Percentiles rank a stretch among this genome's conserved stretches.
phyloP scores from a whole-genome alignment of 2,113 vertebrate genomes.

The Sciurus niger region DNA sequence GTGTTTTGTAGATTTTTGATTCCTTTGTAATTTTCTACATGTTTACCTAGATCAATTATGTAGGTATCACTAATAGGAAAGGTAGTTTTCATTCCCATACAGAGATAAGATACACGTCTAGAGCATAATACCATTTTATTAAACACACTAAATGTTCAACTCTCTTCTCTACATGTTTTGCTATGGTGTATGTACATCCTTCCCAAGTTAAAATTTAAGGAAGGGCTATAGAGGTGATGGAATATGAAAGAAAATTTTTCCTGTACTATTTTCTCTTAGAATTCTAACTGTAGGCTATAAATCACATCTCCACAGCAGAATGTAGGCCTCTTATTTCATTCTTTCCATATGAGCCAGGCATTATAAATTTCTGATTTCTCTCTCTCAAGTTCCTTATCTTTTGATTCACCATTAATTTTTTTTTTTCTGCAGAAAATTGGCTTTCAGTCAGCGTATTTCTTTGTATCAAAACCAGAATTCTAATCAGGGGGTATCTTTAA shows the following conservation, averaged over 20 bases:
- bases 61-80: background rate
- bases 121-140: slow-evolving; percentile 5
- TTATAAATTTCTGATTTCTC: slow-evolving; percentile 29
- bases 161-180: background rate
- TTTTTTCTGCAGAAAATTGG: slow-evolving; percentile 21
- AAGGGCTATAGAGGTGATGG: background rate
- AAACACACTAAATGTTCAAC: background rate
- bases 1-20: slow-evolving; percentile 11
- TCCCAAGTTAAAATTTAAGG: background rate
- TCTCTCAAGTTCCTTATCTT: slow-evolving; percentile 32
- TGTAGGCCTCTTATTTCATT: background rate
- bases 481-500: background rate
- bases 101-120: background rate
- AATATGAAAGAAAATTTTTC: background rate
- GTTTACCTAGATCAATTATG: background rate
- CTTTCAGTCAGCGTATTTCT: background rate
- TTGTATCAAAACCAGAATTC: slow-evolving; percentile 50
- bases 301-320: background rate
- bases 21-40: slow-evolving; percentile 12
- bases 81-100: background rate
- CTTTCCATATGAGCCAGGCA: background rate
- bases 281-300: slow-evolving; percentile 36
- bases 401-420: slow-evolving; percentile 18
- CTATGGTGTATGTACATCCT: background rate
- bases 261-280: slow-evolving; percentile 32